Evolutionary conservation across 2,888 invertebrate genomes (phyloP), one percentile per base, ranked within the genome.

Genomic region (Stenodema calcarata): DNA sequence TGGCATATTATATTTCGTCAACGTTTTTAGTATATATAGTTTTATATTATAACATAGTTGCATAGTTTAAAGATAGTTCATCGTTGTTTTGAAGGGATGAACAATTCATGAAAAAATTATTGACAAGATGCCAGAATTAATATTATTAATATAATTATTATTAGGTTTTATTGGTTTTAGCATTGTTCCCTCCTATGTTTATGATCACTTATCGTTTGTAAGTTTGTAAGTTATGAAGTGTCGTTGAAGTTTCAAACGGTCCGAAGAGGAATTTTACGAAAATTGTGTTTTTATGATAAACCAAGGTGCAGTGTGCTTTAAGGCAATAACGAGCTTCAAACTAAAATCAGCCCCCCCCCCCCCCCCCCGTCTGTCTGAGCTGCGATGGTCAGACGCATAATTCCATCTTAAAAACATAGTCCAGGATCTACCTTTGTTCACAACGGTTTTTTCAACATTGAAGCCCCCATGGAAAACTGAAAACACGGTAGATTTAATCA

Each of bases 261-360:
- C 73, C 35, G 73, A 73, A 35, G 73, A 73, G 73, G 35, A 73
- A 16, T 6, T 73, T 35, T 23, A 23, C 62, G 35, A 73, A 73
- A 73, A 35, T 4, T 35, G 7, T 73, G 30, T 30, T 35, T 11
- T 35, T 35, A 2, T 35, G 35, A 73, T 6, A 78, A 41, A 41
- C 47, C 47, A 78, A 78, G 44, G 78, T 30, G 62, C 54, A 80
- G 80, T 80, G 50, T n/a, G 80, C 80, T 80, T 80, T 54, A 54
- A 80, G 80, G 54, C 80, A 80, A 80, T 80, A 80, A 80, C 28
- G 80, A 54, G 30, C 28, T 80, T 78, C 78, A 78, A 78, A 27
- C 27, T 23, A 73, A 73, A 35, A 41, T 30, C 73, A 73, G 73
- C 73, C 73, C 35, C 73, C 73, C n/a, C 41, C n/a, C n/a, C n/a